Evolutionary conservation across 2,113 vertebrate genomes (phyloP).

Genomic region (Callorhinus ursinus): DNA sequence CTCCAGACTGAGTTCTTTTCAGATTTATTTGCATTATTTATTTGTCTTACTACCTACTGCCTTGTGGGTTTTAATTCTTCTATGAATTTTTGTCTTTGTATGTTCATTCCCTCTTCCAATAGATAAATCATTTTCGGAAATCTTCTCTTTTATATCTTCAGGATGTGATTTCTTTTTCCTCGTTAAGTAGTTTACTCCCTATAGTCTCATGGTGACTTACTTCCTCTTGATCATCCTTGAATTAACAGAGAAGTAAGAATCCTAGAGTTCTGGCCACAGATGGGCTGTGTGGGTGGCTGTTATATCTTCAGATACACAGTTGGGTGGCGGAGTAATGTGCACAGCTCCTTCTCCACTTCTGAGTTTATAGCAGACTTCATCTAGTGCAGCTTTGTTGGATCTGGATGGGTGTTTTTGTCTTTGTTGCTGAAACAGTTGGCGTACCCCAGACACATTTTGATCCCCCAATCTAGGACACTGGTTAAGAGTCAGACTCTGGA

Average conservation of each 20-base stretch:
- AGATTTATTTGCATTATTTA: neutral
- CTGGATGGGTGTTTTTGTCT: neutral
- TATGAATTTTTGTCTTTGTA: neutral
- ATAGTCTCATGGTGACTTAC: neutral
- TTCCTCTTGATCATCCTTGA: neutral
- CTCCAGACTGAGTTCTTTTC: neutral
- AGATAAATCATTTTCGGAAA: neutral
- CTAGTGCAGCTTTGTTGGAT: neutral
- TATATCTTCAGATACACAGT: neutral
- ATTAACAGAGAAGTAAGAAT: conserved; percentile 11
- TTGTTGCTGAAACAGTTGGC: neutral
- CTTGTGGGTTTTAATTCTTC: neutral
- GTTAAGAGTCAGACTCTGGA: neutral
- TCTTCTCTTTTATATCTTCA: neutral
- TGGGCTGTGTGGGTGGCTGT: neutral
- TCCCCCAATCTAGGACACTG: neutral
- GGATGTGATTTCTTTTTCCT: neutral
- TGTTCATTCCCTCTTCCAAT: neutral
- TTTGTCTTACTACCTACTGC: neutral
- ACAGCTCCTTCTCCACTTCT: neutral
- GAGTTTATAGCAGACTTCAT: neutral
- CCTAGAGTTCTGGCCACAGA: neutral
- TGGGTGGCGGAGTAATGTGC: neutral
- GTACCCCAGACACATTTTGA: neutral
- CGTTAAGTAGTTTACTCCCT: neutral